Evolutionary conservation across 2,113 vertebrate species (phyloP), one percentile per base, ranked within the genome.

Genomic region (Athene cunicularia): DNA sequence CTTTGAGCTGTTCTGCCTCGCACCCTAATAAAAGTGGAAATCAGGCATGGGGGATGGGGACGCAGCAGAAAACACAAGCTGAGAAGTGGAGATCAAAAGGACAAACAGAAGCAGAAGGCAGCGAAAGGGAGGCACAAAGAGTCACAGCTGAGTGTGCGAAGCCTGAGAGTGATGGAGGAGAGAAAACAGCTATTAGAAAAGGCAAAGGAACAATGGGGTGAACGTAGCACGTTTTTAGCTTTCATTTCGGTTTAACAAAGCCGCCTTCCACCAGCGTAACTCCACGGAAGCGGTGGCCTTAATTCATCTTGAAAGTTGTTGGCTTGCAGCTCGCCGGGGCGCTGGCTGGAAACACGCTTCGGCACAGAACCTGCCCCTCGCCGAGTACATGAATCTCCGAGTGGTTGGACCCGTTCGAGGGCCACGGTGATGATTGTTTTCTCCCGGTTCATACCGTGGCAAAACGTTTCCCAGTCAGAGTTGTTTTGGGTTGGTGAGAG

Each of bases 21-120:
- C 92, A 94, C 94, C 86, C 82, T 91, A 89, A 93, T 97, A 93
- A 95, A 95, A 96, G 97, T 95, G 97, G 95, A 90, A 94, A 94
- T 75, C 80, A 76, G 89, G 60, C 79, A 10, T 8, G 58, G 97
- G 95, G 95, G 85, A 75, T 94, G 95, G 95, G 90, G 83, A 8
- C 3, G 15, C 59, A 16, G 88, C 91, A 88, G 92, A 74, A 95
- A 95, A 91, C 71, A 81, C 92, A 90, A 82, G 94, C 97, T 90
- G 94, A 87, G 97, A 85, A 93, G 89, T 20, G 37, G 94, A 96
- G 97, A 98, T 97, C 97, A 97, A 98, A 97, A 97, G 97, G 95
- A 96, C 97, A 96, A 97, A 81, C 94, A 91, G 94, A 89, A 97
- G 96, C 95, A 97, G 96, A 96, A 96, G 91, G 95, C 95, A 72